These are phyloP conservation scores for Pelodytes ibericus DNA, from an alignment of 2,797 vertebrate species.

Conservation along the genomic window DNA sequence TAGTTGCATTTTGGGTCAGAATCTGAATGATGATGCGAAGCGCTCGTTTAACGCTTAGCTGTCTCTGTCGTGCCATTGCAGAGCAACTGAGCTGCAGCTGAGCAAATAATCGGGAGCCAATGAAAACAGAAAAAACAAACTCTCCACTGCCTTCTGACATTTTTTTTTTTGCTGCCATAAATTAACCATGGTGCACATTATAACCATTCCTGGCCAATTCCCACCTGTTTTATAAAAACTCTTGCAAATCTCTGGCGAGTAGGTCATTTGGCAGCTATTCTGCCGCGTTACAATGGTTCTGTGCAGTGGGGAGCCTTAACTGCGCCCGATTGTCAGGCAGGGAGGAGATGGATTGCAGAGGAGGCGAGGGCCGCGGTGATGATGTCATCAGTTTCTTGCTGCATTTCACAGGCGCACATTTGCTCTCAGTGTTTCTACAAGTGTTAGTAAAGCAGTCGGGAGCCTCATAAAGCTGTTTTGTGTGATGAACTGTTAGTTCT, in stretches of 20 bases:
- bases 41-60: conserved; percentile 28
- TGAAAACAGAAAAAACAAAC: conserved; percentile 38
- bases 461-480: conserved; percentile 28
- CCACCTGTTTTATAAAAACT: conserved; percentile 49
- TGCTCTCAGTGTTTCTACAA: conserved; percentile 20
- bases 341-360: conserved; percentile 39
- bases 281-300: conserved; percentile 38
- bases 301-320: conserved; percentile 35
- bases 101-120: conserved; percentile 20
- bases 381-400: conserved; percentile 32
- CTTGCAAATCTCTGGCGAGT: conserved; percentile 28
- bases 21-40: conserved; percentile 10
- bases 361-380: neutral
- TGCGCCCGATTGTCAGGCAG: conserved; percentile 21
- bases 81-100: conserved; percentile 20
- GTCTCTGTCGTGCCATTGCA: conserved; percentile 32
- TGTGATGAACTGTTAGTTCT: conserved; percentile 1
- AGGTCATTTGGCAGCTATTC: conserved; percentile 38
- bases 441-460: conserved; percentile 38
- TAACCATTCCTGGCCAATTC: conserved; percentile 47
- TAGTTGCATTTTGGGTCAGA: conserved; percentile 23
- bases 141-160: conserved; percentile 38
- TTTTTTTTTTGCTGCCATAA: conserved; percentile 49
- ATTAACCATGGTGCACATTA: conserved; percentile 48
- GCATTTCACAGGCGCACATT: neutral